Percentiles rank a stretch among this genome's conserved stretches.
Conservation (phyloP, 2,888 invertebrate genomes). For the Epirrhoe tristata region DNA sequence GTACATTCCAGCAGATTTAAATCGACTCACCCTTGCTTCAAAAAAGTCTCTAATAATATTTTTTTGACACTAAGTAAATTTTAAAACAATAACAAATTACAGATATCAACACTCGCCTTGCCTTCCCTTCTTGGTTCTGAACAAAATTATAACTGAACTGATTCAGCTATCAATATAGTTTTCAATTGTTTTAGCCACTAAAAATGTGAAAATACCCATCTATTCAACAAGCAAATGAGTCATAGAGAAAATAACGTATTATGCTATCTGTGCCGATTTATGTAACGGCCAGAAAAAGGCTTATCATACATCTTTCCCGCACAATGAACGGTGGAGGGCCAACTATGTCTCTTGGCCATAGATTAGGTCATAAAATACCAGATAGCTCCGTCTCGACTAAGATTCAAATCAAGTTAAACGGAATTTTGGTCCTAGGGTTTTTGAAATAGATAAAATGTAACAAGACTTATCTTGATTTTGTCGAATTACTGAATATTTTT, state of each 20-base stretch:
- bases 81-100: no score
- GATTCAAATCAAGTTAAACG: constrained; percentile 1
- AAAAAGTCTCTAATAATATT: no score
- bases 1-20: no score
- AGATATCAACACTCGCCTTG: no score
- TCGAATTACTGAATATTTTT: no score
- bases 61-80: no score
- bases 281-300: constrained; percentile 38
- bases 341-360: constrained; percentile 36
- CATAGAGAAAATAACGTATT: constrained; percentile 16
- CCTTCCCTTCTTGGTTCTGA: no score
- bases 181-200: no score
- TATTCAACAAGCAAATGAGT: constrained; percentile 14
- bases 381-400: not conserved
- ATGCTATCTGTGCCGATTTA: constrained; percentile 37
- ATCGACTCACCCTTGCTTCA: no score
- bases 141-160: no score
- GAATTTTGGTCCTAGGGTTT: not conserved
- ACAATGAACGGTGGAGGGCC: constrained; percentile 39
- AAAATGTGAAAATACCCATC: not conserved
- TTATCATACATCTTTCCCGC: constrained; percentile 42
- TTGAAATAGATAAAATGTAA: not conserved
- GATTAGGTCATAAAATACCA: constrained; percentile 33
- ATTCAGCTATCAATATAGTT: no score
- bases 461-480: not conserved